Evolutionary conservation across 2,888 invertebrate species (phyloP).

Genomic region (Eupithecia vulgata): DNA sequence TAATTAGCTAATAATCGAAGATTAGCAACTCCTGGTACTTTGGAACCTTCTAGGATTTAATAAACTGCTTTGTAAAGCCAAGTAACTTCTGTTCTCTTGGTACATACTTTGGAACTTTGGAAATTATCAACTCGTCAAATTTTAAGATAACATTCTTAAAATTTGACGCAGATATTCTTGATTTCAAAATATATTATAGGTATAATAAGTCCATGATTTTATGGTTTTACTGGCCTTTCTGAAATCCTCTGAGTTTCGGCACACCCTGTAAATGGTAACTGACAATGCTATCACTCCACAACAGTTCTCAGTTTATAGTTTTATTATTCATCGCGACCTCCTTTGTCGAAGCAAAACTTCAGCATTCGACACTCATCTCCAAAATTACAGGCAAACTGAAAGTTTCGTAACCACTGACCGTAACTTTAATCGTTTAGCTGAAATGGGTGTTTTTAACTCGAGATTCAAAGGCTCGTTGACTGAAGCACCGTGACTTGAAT

Average conservation of each 20-base stretch:
- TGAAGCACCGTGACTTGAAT: constrained; percentile 60
- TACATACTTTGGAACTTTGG: no score
- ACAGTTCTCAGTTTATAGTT: background rate
- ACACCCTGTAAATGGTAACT: no score
- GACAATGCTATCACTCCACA: background rate
- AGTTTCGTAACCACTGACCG: constrained; percentile 16
- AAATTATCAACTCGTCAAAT: no score
- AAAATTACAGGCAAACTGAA: constrained; percentile 8
- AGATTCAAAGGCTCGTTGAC: constrained; percentile 69
- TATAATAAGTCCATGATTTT: no score
- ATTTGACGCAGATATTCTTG: no score
- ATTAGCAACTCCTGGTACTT: background rate
- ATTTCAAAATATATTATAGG: no score
- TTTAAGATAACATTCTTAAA: no score
- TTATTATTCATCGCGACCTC: background rate
- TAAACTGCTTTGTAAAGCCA: no score
- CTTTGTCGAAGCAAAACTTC: background rate
- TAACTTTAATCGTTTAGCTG: constrained; percentile 54
- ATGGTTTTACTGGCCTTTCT: no score
- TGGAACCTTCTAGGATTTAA: no score
- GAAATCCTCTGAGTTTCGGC: no score
- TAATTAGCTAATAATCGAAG: constrained; percentile 1
- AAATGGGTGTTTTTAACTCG: constrained; percentile 67
- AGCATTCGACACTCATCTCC: constrained; percentile 5
- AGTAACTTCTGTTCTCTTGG: no score